Evolutionary conservation across 2,797 vertebrate species (phyloP).

Genomic region (Setipinna tenuifilis): DNA sequence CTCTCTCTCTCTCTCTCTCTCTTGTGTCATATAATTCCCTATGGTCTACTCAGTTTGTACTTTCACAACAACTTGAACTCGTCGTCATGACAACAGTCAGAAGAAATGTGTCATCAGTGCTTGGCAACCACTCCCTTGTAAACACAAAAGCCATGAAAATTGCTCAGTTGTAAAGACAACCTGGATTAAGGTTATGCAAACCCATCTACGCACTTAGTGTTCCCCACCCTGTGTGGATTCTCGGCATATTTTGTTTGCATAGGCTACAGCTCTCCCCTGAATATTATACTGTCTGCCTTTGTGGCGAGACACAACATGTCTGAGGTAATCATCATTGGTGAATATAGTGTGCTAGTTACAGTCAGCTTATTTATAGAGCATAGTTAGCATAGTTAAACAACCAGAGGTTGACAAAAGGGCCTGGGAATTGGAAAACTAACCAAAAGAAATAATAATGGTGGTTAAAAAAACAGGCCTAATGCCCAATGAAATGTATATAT

Average conservation of each 20-base stretch:
- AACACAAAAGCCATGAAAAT: not conserved
- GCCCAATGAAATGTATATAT: too few relatives aligned
- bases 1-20: not conserved
- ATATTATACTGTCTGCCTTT: too few relatives aligned
- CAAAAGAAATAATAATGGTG: too few relatives aligned
- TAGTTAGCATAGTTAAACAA: too few relatives aligned
- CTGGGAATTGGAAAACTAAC: too few relatives aligned
- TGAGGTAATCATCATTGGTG: not conserved
- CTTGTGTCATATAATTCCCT: not conserved
- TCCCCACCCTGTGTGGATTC: not conserved
- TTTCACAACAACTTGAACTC: not conserved
- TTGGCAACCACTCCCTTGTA: slow-evolving; percentile 13
- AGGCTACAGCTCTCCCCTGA: too few relatives aligned
- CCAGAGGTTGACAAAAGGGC: too few relatives aligned
- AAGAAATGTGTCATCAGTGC: not conserved
- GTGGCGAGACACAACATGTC: not conserved
- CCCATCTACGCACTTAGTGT: not conserved
- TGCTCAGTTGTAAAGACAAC: not conserved
- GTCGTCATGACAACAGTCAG: not conserved
- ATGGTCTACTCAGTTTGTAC: not conserved
- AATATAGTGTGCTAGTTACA: not conserved
- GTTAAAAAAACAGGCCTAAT: too few relatives aligned
- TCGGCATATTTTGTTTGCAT: not conserved
- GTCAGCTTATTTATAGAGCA: too few relatives aligned
- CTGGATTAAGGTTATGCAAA: not conserved